Conservation (phyloP, 2,113 vertebrate genomes). For the Prunella himalayana region DNA sequence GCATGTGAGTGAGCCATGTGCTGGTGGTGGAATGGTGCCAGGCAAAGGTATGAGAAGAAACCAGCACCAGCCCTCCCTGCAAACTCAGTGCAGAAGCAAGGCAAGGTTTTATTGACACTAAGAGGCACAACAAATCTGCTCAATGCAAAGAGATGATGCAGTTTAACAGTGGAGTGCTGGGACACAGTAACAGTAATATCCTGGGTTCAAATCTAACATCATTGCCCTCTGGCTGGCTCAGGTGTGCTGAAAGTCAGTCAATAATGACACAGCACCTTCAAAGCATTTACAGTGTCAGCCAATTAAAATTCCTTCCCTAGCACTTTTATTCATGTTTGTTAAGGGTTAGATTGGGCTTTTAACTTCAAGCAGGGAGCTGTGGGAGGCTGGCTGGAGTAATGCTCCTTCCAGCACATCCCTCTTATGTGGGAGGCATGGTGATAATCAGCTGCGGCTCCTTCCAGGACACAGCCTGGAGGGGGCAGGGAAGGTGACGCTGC, state of each 20-base stretch:
- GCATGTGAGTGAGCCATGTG: neutral
- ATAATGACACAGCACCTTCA: conserved; percentile 62
- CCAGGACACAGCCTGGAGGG: neutral
- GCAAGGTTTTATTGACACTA: neutral
- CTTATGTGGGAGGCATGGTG: conserved; percentile 38
- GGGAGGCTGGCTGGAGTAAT: conserved; percentile 39
- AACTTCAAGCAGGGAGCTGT: conserved; percentile 28
- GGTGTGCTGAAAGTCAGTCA: conserved; percentile 43
- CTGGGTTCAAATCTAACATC: neutral
- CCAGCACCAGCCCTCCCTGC: neutral
- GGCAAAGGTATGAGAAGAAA: neutral
- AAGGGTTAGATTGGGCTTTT: conserved; percentile 43
- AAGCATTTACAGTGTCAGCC: neutral
- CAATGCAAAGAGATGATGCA: neutral
- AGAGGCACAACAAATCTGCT: neutral
- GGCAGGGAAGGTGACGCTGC: neutral
- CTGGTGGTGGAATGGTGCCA: neutral
- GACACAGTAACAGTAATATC: neutral
- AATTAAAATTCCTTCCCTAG: conserved; percentile 57
- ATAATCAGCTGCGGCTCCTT: conserved; percentile 11
- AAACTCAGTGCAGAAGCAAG: neutral
- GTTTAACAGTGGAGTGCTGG: neutral
- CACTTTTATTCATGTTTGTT: conserved; percentile 40
- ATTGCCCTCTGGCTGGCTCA: conserved; percentile 38
- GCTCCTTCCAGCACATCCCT: conserved; percentile 39